Base-by-base conservation (phyloP, 2,113 vertebrate genomes). In the Tor tambroides region DNA sequence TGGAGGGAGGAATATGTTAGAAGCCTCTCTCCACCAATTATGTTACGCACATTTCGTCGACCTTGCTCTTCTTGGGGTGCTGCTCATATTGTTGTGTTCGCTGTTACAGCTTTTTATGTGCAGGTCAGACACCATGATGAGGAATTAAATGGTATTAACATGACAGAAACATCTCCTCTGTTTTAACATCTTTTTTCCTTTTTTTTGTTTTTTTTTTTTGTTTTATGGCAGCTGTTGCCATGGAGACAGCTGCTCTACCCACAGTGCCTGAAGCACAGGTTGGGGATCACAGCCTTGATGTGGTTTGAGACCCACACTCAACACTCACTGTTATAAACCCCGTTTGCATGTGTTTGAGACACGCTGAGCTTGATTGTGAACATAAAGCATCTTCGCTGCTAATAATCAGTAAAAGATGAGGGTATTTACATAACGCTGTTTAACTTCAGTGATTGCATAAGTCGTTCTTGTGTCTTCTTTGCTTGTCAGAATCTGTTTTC, bases 151-250 rank as follows among this genome's bases (percentile, higher is more conserved):
- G 61, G 19, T 17, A 35, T 83, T 88, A 61, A 78, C 74, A 19
- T 67, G 59, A 49, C 21, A n/a, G 56, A 65, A n/a, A 32, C 41
- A 41, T 71, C 74, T 51, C 80, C 5, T 9, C 23, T 69, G 12
- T 78, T 74, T 78, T 61, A 89, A 38, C 4, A 2, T 26, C 69
- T 74, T 71, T 67, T 80, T 8, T 54, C 6, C 21, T n/a, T 30
- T 43, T n/a, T n/a, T n/a, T n/a, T n/a, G n/a, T n/a, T n/a, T n/a
- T n/a, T n/a, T n/a, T n/a, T n/a, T n/a, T 46, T 77, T 59, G 67
- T 86, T 54, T 85, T 80, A 69, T 79, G 41, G n/a, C 56, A 26
- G 76, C 81, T 79, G 89, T 91, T 89, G 61, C 83, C 74, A 87
- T 90, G 83, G 88, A 76, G 88, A 89, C 77, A 38, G 83, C 49